Evolutionary conservation across 2,113 vertebrate genomes (phyloP).

Genomic region (Macrotis lagotis): DNA sequence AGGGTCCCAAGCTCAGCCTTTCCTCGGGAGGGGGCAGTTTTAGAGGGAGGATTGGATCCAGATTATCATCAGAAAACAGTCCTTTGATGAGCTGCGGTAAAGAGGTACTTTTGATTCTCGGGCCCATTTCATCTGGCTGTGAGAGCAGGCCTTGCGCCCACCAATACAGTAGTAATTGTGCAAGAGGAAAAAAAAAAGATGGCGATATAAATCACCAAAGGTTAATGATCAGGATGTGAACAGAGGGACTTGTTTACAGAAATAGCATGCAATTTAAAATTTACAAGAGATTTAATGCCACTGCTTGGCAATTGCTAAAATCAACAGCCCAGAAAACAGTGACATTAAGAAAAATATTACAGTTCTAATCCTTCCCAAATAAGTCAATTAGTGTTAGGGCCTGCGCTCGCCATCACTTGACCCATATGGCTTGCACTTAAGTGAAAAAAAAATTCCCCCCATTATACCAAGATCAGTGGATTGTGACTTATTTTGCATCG

Average conservation of each 20-base stretch:
- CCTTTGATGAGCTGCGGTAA: conserved; percentile 69
- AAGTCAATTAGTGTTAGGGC: conserved; percentile 89
- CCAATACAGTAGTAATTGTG: conserved; percentile 76
- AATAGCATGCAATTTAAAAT: conserved; percentile 87
- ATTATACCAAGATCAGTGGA: conserved; percentile 73
- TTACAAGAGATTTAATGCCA: conserved; percentile 90
- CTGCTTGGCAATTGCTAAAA: conserved; percentile 92
- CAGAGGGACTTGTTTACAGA: conserved; percentile 87
- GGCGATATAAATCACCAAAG: conserved; percentile 86
- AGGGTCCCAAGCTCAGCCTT: conserved; percentile 28
- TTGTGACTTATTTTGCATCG: conserved; percentile 85
- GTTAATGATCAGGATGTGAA: conserved; percentile 86
- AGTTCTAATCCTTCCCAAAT: conserved; percentile 87
- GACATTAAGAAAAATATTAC: conserved; percentile 91
- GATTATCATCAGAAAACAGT: conserved; percentile 59
- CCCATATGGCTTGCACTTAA: conserved; percentile 86
- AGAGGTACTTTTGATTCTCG: conserved; percentile 67
- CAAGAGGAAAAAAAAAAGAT: conserved; percentile 58
- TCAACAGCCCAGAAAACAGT: conserved; percentile 95
- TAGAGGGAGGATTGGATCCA: conserved; percentile 50
- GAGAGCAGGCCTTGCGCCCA: conserved; percentile 56
- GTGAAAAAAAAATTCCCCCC: conserved; percentile 77
- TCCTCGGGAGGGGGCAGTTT: conserved; percentile 46
- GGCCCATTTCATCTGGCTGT: conserved; percentile 56
- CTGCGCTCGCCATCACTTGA: conserved; percentile 84